phyloP scores from a whole-genome alignment of 2,113 vertebrate species.

The Platichthys flesus region DNA sequence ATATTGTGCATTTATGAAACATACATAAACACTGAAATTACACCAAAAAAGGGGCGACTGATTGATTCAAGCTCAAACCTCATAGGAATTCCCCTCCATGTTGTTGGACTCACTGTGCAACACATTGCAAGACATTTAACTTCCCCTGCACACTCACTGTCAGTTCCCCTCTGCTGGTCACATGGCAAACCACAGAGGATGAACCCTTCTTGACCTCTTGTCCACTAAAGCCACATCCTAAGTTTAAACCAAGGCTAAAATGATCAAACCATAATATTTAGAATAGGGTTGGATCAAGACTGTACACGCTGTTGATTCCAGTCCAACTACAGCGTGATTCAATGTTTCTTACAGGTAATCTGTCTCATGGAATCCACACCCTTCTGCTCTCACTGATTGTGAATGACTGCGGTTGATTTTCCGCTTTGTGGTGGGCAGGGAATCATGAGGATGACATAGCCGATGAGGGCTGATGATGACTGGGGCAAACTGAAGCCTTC shows the following conservation, averaged over 20 bases:
- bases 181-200: background rate
- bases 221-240: background rate
- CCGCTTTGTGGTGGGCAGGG: conserved; percentile 13
- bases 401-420: background rate
- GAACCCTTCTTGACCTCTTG: background rate
- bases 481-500: background rate
- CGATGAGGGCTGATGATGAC: background rate
- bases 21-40: no score
- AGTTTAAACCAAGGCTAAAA: background rate
- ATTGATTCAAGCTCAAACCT: background rate
- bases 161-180: conserved; percentile 6
- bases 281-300: background rate
- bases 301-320: background rate
- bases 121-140: background rate
- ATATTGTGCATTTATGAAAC: no score
- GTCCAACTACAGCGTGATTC: background rate
- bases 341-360: background rate
- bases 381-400: background rate
- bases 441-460: conserved; percentile 16
- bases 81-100: background rate
- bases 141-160: background rate
- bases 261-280: background rate
- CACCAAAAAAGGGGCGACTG: no score
- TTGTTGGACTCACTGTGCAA: background rate
- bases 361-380: background rate